These are phyloP conservation scores for Thripadectes ignobilis DNA, from an alignment of 2,797 vertebrate genomes.

Conservation along the genomic window DNA sequence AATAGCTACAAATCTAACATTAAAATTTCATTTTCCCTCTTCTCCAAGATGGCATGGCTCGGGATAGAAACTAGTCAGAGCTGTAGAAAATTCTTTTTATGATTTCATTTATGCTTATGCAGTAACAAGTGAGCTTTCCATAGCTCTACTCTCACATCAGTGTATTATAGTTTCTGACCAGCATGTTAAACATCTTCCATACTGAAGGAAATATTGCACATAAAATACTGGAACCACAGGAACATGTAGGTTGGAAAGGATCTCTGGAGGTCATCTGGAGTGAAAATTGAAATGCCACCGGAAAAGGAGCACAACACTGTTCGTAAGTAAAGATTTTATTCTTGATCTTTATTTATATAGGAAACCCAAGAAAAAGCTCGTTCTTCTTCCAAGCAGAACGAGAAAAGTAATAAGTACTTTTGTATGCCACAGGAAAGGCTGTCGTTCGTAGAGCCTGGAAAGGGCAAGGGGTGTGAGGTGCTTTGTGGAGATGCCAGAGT, in stretches of 20 bases:
- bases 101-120: background rate
- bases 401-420: background rate
- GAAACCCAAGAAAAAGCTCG: background rate
- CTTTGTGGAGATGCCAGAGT: background rate
- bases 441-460: background rate
- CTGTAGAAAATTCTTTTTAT: background rate
- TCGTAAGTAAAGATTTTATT: constrained; percentile 18
- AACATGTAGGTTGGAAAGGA: background rate
- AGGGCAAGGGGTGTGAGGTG: background rate
- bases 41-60: background rate
- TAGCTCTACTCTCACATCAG: background rate
- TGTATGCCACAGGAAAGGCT: background rate
- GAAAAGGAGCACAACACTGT: background rate
- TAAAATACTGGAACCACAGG: background rate
- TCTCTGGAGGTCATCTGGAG: background rate
- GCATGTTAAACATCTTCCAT: background rate
- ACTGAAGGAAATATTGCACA: background rate
- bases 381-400: background rate
- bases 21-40: constrained; percentile 6
- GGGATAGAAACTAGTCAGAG: background rate
- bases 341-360: constrained; percentile 4
- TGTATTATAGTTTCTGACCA: background rate
- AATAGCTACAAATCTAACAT: constrained; percentile 17
- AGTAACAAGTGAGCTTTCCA: background rate
- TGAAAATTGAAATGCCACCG: background rate